phyloP scores from a whole-genome alignment of 2,113 vertebrate genomes.

The Euleptes europaea region DNA sequence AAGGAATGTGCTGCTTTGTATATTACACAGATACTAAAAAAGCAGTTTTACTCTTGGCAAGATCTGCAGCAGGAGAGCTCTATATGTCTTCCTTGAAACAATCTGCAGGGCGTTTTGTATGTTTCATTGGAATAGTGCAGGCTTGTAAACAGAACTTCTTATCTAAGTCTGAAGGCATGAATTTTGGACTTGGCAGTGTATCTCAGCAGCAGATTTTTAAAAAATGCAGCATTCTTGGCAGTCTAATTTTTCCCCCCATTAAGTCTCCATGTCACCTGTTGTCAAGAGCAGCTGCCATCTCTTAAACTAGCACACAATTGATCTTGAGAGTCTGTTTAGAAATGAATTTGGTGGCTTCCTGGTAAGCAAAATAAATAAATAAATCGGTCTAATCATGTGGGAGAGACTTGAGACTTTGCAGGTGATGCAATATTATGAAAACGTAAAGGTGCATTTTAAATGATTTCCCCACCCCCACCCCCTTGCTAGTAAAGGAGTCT shows the following conservation, averaged over 20 bases:
- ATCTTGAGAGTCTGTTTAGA: too few species aligned
- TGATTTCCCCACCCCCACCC: too few species aligned
- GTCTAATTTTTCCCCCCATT: not conserved
- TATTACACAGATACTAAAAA: not conserved
- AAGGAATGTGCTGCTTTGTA: not conserved
- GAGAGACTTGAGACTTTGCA: too few species aligned
- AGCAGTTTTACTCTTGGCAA: not conserved
- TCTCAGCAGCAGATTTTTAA: not conserved
- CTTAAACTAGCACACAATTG: not conserved
- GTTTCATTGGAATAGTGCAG: not conserved
- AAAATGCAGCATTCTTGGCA: too few species aligned
- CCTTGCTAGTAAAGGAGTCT: not conserved
- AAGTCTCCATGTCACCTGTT: not conserved
- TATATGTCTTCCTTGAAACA: not conserved
- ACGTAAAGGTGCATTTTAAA: too few species aligned
- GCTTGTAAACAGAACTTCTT: not conserved
- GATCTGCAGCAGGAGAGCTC: not conserved
- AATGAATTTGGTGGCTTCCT: too few species aligned
- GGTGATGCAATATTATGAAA: too few species aligned
- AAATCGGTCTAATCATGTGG: too few species aligned
- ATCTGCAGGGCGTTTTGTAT: not conserved
- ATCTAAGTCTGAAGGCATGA: not conserved
- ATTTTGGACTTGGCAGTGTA: not conserved
- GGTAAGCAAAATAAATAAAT: too few species aligned
- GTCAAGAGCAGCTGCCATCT: not conserved